Percentiles rank a stretch among this genome's conserved stretches.
Conservation (phyloP, 2,113 vertebrate species). For the Origma solitaria region DNA sequence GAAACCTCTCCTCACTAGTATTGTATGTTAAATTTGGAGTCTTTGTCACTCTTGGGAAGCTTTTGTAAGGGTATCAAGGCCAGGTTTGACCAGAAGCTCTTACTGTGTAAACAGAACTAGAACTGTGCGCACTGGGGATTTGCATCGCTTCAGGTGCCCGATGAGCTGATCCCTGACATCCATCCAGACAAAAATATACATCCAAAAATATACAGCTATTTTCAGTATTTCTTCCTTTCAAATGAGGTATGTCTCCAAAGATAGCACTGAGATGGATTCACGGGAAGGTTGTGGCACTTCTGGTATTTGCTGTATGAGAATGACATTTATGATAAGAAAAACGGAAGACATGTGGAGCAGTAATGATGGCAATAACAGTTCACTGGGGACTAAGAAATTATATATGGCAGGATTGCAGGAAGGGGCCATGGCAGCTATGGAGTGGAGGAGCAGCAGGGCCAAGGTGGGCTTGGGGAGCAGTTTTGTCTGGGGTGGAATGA, state of each 20-base stretch:
- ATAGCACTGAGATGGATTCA: neutral
- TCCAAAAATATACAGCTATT: neutral
- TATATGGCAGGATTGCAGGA: neutral
- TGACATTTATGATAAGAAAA: slow-evolving; percentile 15
- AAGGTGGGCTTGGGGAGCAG: neutral
- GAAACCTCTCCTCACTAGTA: neutral
- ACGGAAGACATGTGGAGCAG: neutral
- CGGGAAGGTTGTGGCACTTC: neutral
- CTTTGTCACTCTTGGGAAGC: neutral
- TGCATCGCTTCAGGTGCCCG: neutral
- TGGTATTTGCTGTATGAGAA: neutral
- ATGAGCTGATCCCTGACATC: neutral
- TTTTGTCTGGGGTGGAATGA: neutral
- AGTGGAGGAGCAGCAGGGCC: accelerated
- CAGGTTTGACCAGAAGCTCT: neutral
- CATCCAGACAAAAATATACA: neutral
- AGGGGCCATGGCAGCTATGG: neutral
- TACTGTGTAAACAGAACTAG: accelerated
- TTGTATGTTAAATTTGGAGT: neutral
- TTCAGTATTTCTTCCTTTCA: neutral
- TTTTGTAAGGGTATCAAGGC: neutral
- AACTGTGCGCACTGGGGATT: neutral
- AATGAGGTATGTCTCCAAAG: neutral
- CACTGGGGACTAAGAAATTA: neutral
- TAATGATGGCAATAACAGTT: neutral